Base-by-base conservation (phyloP, 2,113 vertebrate species). In the Ranitomeya imitator region DNA sequence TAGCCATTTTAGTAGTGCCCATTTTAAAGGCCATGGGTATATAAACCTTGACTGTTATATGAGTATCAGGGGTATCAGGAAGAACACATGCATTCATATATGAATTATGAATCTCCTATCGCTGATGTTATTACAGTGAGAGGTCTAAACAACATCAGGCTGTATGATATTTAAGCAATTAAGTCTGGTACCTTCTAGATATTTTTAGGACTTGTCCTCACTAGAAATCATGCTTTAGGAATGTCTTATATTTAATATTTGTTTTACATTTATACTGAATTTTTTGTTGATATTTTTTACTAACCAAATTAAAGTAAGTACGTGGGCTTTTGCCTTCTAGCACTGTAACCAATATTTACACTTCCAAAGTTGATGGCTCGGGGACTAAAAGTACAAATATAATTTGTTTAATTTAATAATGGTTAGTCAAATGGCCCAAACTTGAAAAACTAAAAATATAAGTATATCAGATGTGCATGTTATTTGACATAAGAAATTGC, bases 351-450 rank as follows among this genome's bases (percentile, higher is more conserved):
- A 69, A 83, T 83, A 83, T 83, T 83, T 83, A 83, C 81, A 83
- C 81, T 83, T 83, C 45, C 61, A 83, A 54, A 61, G 69, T 69
- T 69, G 51, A 83, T 83, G 37, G 61, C 81, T 83, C 54, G 63
- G 61, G 81, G 81, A 67, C 81, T 83, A 23, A 83, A 67, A 52
- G 81, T 69, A 69, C 18, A 83, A 83, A 63, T 83, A 51, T 83
- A 83, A 63, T 83, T 83, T 69, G 81, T 54, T 83, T 83, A 83
- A 83, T 67, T 83, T 83, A 83, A 83, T 83, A 83, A 83, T 65
- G 19, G 61, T 23, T 52, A 83, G 63, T n/a, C 81, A 83, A 83
- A 83, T 21, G 69, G 81, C 81, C 61, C 69, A 63, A 19, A n/a
- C 81, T 83, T 69, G 45, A 9, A 83, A 51, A 83, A 18, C 65